phyloP scores from a whole-genome alignment of 2,888 invertebrate genomes.

The Leptopilina myrica region DNA sequence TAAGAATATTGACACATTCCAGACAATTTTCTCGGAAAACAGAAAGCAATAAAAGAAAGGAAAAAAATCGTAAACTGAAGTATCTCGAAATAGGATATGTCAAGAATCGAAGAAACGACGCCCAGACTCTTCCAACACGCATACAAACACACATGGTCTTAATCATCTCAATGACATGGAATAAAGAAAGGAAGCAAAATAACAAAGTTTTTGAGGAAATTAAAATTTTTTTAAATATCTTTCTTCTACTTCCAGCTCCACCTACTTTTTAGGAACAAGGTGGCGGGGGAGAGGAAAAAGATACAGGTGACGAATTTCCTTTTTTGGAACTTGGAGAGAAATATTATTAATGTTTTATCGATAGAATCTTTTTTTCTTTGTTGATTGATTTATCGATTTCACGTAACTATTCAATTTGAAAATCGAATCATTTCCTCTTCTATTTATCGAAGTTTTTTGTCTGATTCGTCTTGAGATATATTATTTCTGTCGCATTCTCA shows the following conservation, averaged over 20 bases:
- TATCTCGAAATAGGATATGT: conserved; percentile 59
- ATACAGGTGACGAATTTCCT: conserved; percentile 8
- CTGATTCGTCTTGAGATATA: conserved; percentile 36
- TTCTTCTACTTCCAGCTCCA: too few species aligned
- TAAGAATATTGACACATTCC: not conserved
- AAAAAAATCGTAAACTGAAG: conserved; percentile 50
- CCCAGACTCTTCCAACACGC: conserved; percentile 33
- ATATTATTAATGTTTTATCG: too few species aligned
- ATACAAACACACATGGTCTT: conserved; percentile 63
- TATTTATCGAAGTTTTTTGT: conserved; percentile 47
- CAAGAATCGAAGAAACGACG: conserved; percentile 45
- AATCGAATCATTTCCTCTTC: conserved; percentile 64
- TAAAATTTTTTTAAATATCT: too few species aligned
- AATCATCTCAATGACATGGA: conserved; percentile 58
- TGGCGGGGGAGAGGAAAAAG: not conserved
- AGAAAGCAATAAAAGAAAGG: conserved; percentile 45
- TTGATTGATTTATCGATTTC: conserved; percentile 69
- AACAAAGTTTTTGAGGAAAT: not conserved
- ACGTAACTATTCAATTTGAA: conserved; percentile 65
- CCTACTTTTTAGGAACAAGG: too few species aligned
- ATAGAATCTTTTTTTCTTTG: too few species aligned
- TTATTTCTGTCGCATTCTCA: conserved; percentile 28
- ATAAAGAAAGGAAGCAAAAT: conserved; percentile 47
- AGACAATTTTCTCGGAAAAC: conserved; percentile 6
- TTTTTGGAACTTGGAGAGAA: too few species aligned